Evolutionary conservation across 2,797 vertebrate genomes (phyloP), one percentile per base, ranked within the genome.

Genomic region (Scarus forsteni): DNA sequence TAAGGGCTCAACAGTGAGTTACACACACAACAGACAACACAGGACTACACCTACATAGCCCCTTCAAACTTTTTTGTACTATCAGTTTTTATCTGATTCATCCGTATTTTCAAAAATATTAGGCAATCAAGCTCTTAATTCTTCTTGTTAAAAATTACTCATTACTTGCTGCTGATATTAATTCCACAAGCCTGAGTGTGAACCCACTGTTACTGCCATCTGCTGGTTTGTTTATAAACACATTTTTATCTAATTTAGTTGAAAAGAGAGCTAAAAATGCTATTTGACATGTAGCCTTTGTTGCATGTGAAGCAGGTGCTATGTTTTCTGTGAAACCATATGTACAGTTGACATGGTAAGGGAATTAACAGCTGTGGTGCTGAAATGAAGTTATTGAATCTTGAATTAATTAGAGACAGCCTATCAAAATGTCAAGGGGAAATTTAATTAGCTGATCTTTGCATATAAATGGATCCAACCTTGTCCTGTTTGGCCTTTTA

Each of bases 1-100:
- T 93, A 99, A 99, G 89, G 97, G 97, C 85, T 99, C 96, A 65
- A 98, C 90, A 56, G 98, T 99, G 87, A 96, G 96, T 75, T 27
- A 27, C 27, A 27, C 27, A 27, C 27, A 27, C 27, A 27, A 27
- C 27, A 27, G 4, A 27, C 27, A 27, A 27, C 27, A 27, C 27
- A 2, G 27, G 27, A 4, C 27, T 2, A 27, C 2, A 27, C 27
- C 27, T 27, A 18, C 12, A 15, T 10, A 27, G 8, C 10, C 0
- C 0, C 19, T 59, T 60, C 1, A 70, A 7, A n/a, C n/a, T n/a
- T 51, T 38, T 43, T 45, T 14, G 58, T 66, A 18, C 6, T 61
- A 40, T 52, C 1, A 9, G 3, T 7, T 55, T 39, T 27, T 0
- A 3, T 27, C 16, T 13, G 7, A 53, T 40, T 39, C 3, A 7